Evolutionary conservation across 2,888 invertebrate species (phyloP), one percentile per base, ranked within the genome.

Genomic region (Lomographa bimaculata): DNA sequence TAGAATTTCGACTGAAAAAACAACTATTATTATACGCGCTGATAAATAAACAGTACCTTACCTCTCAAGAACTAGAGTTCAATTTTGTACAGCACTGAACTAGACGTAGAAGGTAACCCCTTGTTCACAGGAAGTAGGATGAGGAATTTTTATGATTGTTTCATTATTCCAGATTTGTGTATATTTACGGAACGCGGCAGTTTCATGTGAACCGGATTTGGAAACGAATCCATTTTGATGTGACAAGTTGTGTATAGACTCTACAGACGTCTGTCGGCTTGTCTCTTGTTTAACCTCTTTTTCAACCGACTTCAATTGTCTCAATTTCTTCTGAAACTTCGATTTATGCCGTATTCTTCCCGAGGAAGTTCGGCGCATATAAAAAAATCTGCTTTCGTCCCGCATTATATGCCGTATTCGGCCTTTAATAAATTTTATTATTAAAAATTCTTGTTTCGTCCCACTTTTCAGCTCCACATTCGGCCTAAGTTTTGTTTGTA

Each of bases 91-190:
- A 28, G 23, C 2, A 19, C 4, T 5, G 9, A 33, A 27, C 34
- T 14, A 35, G 34, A 50, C 46, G 50, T 55, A 58, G 60, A 50
- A 61, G 57, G 60, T 68, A 64, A 64, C 64, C 64, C 68, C 60
- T 50, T 30, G 58, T 63, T 52, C 64, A 57, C 75, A 76, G 84
- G 84, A 84, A 81, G 77, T 73, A 69, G 71, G 75, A 71, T 68
- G 72, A 70, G 69, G 71, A 71, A 69, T 80, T 83, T 83, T 83
- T 83, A 83, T 81, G 75, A 68, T 65, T 61, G 68, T 78, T 73
- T 72, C 76, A 75, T 79, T 79, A 80, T 77, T 75, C 57, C 53
- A 56, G 60, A 64, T 66, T 63, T 66, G 66, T 74, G 74, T 77
- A 80, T 81, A 76, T 82, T 79, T 80, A 65, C 68, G 66, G 66